Base-by-base conservation (phyloP, 2,113 vertebrate genomes). In the Channa argus region DNA sequence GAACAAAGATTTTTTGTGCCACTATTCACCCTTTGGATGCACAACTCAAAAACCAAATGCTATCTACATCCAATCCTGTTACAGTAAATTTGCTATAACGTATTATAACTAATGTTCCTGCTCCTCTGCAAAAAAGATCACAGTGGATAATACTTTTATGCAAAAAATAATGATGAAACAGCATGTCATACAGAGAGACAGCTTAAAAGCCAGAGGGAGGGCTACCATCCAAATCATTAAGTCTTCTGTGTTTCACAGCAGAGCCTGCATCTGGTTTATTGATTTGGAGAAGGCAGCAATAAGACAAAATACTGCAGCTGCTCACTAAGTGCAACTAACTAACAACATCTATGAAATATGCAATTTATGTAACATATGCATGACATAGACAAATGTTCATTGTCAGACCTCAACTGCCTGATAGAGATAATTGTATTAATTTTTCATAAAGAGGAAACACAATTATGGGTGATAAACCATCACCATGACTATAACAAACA, bases 141-240 rank as follows among this genome's bases (percentile, higher is more conserved):
- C 80, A 74, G 72, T 41, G 64, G 80, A 77, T 34, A 53, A 49
- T 13, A 5, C 49, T 63, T 76, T 79, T 71, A 77, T 47, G 0
- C 63, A 51, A n/a, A 72, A 45, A 36, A 61, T 74, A 80, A 82
- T 84, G 85, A 84, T 82, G 80, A 90, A 87, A 89, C 85, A 80
- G 63, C 2, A 43, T 79, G 78, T 77, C 80, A 86, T 49, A 69
- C 55, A 39, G 62, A 63, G 44, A 83, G 60, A 63, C 67, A 68
- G 67, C 82, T 78, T 79, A 82, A 77, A 80, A 91, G 56, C 45
- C 77, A 71, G 70, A 53, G 67, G 70, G 75, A 65, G 80, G 73
- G 66, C 83, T 41, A 51, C 78, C 71, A 64, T 81, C 73, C 68
- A 68, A 74, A 79, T 69, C 65, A 77, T 68, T 71, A 80, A 76